Evolutionary conservation across 2,113 vertebrate species (phyloP).

Genomic region (Otocyon megalotis): DNA sequence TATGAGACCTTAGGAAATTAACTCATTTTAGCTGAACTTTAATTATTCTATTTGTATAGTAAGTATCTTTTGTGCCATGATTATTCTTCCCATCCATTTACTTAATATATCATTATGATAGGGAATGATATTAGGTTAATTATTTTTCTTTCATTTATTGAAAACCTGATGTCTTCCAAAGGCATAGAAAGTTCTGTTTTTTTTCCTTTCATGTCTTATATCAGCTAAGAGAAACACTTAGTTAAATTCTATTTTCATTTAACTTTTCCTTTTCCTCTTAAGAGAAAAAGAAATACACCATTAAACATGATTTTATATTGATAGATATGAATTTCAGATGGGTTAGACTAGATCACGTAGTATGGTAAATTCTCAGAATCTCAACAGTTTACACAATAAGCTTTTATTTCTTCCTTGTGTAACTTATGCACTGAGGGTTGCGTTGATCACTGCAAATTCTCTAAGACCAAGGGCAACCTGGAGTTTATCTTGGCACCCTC

Average conservation of each 20-base stretch:
- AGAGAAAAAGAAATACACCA: background rate
- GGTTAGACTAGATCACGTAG: background rate
- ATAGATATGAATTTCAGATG: background rate
- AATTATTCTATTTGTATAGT: background rate
- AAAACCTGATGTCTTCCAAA: constrained; percentile 4
- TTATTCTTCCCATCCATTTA: background rate
- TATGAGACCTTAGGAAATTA: background rate
- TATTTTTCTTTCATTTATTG: background rate
- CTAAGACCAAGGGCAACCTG: background rate
- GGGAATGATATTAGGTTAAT: background rate
- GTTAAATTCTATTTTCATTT: constrained; percentile 14
- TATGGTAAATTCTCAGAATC: background rate
- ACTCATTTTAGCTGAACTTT: background rate
- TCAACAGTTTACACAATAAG: background rate
- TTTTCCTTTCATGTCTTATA: background rate
- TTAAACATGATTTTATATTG: background rate
- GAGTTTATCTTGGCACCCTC: background rate
- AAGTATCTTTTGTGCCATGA: background rate
- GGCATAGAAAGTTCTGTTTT: background rate
- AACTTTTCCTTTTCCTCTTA: background rate
- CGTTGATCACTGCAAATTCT: background rate
- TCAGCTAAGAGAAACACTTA: background rate
- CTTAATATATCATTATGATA: background rate
- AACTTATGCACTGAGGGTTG: background rate
- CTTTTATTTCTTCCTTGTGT: background rate